Evolutionary conservation across 2,888 invertebrate genomes (phyloP).

Genomic region (Capitulum mitella): DNA sequence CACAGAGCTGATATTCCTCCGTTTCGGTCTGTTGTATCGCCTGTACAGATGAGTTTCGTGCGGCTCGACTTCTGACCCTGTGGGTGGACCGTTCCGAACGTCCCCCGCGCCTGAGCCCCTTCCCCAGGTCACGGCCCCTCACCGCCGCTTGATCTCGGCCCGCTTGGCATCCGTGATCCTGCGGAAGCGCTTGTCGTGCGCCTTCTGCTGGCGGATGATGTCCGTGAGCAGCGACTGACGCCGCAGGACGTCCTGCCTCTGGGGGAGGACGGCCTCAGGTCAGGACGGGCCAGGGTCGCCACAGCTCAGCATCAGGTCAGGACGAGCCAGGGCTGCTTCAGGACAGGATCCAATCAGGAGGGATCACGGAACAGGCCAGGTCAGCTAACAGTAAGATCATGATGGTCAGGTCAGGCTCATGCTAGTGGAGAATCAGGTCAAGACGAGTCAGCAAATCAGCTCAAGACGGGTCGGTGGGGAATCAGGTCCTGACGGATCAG

Average conservation of each 20-base stretch:
- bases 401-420: not conserved
- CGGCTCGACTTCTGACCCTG: no score
- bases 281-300: not conserved
- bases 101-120: no score
- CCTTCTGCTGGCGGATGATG: constrained; percentile 1
- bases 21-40: no score
- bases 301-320: not conserved
- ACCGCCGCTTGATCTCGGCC: not conserved
- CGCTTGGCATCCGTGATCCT: not conserved
- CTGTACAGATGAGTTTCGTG: no score
- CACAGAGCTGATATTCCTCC: no score
- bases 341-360: no score
- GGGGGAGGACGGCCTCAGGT: not conserved
- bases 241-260: constrained; percentile 1
- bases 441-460: not conserved
- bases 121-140: no score
- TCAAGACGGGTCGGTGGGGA: no score
- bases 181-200: constrained; percentile 1
- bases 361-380: not conserved
- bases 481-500: no score
- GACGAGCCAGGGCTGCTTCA: not conserved
- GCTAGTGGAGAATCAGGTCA: no score
- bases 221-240: not conserved
- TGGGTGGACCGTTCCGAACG: no score
- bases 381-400: no score